phyloP scores from a whole-genome alignment of 2,113 vertebrate genomes.

The Papio anubis region DNA sequence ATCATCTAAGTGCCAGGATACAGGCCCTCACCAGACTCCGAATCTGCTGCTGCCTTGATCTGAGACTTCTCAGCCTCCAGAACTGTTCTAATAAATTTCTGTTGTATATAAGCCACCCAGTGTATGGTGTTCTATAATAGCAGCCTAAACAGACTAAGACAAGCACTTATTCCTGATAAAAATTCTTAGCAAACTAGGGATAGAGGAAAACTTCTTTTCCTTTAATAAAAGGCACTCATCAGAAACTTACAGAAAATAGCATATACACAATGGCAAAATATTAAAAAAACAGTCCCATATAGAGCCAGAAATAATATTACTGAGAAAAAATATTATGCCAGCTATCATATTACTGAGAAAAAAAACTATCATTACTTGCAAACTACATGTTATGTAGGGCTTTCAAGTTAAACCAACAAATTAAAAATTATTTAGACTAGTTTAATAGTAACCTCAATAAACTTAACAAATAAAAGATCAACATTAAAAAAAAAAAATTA shows the following conservation, averaged over 20 bases:
- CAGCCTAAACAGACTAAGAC: neutral
- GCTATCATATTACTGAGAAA: neutral
- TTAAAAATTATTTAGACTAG: neutral
- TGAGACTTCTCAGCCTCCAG: neutral
- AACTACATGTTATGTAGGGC: neutral
- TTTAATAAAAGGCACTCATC: slow-evolving; percentile 22
- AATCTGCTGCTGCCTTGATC: neutral
- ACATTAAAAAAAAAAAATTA: neutral
- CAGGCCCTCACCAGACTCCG: neutral
- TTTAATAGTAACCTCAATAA: slow-evolving; percentile 8
- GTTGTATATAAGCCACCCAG: neutral
- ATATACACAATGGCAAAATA: slow-evolving; percentile 1
- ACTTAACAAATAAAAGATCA: neutral
- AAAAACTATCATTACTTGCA: neutral
- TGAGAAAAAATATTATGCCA: neutral
- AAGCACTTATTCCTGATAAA: neutral
- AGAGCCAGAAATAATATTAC: neutral
- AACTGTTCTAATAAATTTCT: neutral
- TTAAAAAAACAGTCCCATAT: neutral
- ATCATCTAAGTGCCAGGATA: neutral
- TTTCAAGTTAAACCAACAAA: slow-evolving; percentile 29
- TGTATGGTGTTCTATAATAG: neutral
- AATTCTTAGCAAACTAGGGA: neutral
- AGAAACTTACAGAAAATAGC: neutral
- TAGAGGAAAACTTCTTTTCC: neutral